Evolutionary conservation across 2,113 vertebrate species (phyloP), one percentile per base, ranked within the genome.

Genomic region (Ammodytes marinus): DNA sequence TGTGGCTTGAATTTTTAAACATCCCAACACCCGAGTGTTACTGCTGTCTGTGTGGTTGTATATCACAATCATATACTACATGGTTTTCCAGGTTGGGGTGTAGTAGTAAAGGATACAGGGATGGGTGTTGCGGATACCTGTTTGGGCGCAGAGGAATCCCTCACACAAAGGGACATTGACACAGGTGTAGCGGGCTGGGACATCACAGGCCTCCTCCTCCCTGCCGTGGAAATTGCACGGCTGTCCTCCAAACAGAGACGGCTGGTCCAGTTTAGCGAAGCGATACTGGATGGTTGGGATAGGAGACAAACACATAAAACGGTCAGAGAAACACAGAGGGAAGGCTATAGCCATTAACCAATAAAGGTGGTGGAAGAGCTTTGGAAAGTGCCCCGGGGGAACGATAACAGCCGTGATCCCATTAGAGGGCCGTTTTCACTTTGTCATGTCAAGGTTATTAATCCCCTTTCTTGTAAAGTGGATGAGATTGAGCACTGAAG

Each of bases 191-290:
- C 45, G 94, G 13, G 83, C 69, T 14, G 55, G 84, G 15, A 96
- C 91, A 0, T 59, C 85, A 59, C 98, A 99, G 35, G 87, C 69
- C 87, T 99, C 95, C 0, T 93, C 91, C 81, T 98, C 95, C 43
- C 91, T 94, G 90, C 96, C 97, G 0, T 94, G 57, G 71, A 74
- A 69, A 71, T 93, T 79, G 72, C 97, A 99, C 0, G 85, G 87
- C 12, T 97, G 96, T 55, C 98, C 97, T 2, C 87, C 78, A 80
- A 97, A 99, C 94, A 97, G 95, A 86, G 98, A 96, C 0, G 95
- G 96, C 71, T 79, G 95, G 42, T 93, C 88, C 89, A 99, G 89
- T 63, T 57, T 95, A 70, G 94, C 91, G 27, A 94, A 96, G 74
- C 97, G 96, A 91, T 95, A 99, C 97, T 99, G 89, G 15, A 80